Conservation (phyloP, 2,797 vertebrate species). For the Dicrostonyx torquatus region DNA sequence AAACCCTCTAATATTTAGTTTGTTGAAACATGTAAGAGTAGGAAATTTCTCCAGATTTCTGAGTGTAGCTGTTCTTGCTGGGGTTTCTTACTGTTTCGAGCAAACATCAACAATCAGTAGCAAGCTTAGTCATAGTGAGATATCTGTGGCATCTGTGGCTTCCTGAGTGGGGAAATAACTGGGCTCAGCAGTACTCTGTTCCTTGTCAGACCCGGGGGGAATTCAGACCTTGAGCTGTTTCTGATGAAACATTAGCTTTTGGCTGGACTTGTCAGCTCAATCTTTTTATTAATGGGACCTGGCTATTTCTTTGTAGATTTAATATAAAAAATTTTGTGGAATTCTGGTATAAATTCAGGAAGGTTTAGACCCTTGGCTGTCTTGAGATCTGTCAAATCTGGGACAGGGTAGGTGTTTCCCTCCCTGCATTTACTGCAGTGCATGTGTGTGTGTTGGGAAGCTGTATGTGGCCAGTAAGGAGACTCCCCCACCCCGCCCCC, state of each 20-base stretch:
- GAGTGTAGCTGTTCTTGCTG: slow-evolving; percentile 23
- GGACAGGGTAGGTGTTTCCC: neutral
- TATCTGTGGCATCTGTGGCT: neutral
- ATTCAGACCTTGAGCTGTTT: neutral
- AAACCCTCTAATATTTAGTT: slow-evolving; percentile 37
- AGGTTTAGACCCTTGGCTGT: neutral
- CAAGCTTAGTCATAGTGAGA: neutral
- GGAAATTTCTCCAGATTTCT: slow-evolving; percentile 24
- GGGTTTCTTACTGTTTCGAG: neutral
- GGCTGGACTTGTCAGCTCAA: neutral
- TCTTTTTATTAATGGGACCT: neutral
- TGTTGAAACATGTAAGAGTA: slow-evolving; percentile 29
- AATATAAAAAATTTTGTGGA: slow-evolving; percentile 13
- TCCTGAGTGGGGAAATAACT: neutral
- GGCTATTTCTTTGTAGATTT: neutral
- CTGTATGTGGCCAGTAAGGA: neutral
- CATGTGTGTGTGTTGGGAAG: neutral
- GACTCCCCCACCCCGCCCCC: too few relatives aligned
- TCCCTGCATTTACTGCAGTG: neutral
- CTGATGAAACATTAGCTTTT: neutral
- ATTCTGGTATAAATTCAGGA: neutral
- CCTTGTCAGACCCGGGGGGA: neutral
- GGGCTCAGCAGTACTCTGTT: neutral
- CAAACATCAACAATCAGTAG: neutral
- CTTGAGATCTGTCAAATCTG: neutral